A percentile compares a stretch with the other conserved stretches of the same genome.
Evolutionary conservation across 2,113 vertebrate species (phyloP).

Genomic region (Chaetura pelagica): DNA sequence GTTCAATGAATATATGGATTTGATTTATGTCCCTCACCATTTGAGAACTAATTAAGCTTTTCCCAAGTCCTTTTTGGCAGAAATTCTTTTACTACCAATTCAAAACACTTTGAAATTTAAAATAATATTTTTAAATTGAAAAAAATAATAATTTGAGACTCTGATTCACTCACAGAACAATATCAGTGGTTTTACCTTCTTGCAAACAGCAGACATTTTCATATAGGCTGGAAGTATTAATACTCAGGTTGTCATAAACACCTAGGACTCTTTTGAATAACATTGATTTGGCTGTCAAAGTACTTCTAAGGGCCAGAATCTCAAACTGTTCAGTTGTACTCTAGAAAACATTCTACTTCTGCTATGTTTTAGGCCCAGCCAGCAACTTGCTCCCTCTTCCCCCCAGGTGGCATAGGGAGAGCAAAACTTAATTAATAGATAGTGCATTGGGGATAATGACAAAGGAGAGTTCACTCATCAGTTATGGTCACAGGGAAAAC

Average conservation of each 20-base stretch:
- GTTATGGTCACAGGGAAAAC: too few species aligned
- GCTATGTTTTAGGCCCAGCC: too few species aligned
- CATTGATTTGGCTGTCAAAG: conserved; percentile 61
- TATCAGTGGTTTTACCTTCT: background rate
- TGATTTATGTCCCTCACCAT: background rate
- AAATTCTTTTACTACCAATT: background rate
- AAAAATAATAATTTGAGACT: background rate
- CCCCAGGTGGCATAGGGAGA: too few species aligned
- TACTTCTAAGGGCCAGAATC: conserved; percentile 39
- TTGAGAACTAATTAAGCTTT: background rate
- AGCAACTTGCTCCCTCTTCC: too few species aligned
- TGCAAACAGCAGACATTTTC: background rate
- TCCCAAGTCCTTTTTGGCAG: background rate
- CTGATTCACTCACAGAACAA: conserved; percentile 1
- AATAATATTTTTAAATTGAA: background rate
- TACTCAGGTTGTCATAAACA: conserved; percentile 30
- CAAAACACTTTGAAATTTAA: background rate
- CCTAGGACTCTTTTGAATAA: conserved; percentile 35
- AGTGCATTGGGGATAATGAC: too few species aligned
- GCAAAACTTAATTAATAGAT: too few species aligned
- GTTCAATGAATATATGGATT: background rate
- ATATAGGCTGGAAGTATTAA: conserved; percentile 41
- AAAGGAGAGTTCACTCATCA: too few species aligned
- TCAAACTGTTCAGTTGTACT: conserved; percentile 40
- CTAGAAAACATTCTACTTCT: conserved; percentile 36